Evolutionary conservation across 1,140 invertebrate species (phyloP), one percentile per base, ranked within the genome.

Genomic region (Saxidomus purpurata): DNA sequence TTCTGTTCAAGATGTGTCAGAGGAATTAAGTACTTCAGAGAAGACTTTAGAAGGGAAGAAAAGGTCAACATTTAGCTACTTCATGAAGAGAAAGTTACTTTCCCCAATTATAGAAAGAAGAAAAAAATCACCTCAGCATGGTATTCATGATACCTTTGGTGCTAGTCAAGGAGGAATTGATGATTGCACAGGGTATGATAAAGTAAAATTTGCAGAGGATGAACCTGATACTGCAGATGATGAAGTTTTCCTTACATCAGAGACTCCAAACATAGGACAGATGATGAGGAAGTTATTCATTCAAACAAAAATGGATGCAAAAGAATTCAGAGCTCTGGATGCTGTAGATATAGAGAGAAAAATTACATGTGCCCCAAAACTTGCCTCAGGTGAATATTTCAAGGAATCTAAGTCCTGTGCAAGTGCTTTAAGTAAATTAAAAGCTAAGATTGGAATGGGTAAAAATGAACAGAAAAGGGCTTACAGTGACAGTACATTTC

Each of bases 101-200:
- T 87, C 85, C 19, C 85, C 85, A 28, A 87, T 87, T 25, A 55
- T 79, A 47, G 85, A 87, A 38, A 40, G 85, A 40, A 76, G 31
- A 47, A 63, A 63, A 63, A 31, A 59, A 3, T 8, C 22, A 74
- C 22, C 69, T 25, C 36, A 74, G 31, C 69, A 4, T 74, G 13
- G n/a, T 40, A 31, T 36, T 1, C 67, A 69, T 6, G n/a, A 34
- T 69, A 6, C 67, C 9, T 4, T 38, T 31, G 28, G 34, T 13
- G 11, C 28, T 36, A 22, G 67, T 17, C 25, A 69, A 69, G 67
- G 11, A 34, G 4, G 34, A 19, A 15, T 69, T 31, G 19, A 69
- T 8, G 36, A 69, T 31, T 36, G n/a, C 17, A n/a, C 2, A 69
- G 34, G 25, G 22, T 55, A 15, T 19, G 47, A 49, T 49, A 55